Evolutionary conservation across 2,797 vertebrate genomes (phyloP), one percentile per base, ranked within the genome.

Genomic region (Epinephelus coioides): DNA sequence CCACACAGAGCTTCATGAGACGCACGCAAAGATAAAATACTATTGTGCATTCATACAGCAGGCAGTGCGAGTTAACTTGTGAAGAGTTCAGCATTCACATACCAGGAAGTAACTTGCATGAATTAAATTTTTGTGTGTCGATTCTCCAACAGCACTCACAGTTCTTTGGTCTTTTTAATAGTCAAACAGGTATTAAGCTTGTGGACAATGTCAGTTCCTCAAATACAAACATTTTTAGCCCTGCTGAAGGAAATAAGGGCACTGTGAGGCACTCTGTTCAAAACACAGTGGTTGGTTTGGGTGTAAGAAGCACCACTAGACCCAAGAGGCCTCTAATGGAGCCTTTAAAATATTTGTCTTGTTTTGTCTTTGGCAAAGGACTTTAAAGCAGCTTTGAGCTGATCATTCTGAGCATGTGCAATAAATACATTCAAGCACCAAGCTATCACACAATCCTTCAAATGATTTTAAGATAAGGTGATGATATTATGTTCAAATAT

Each of bases 31-130:
- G 14, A 70, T 59, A 62, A 47, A 75, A 77, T 15, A 60, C 57
- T 43, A 53, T 14, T 54, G 62, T 78, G 61, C 66, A 59, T 56
- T 65, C 15, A 66, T 27, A 59, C 23, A 53, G 25, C 43, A 46
- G 49, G 55, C 25, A 43, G 51, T 6, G 15, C 2, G n/a, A 63
- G 27, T 49, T 66, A 51, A 47, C 19, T 14, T 43, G 21, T 30
- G n/a, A 61, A 30, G 30, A 50, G 15, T 40, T 44, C 3, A 30
- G 43, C 40, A 50, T 54, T 70, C 46, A 30, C 21, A 57, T n/a
- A 43, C 21, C 51, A 71, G 59, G 23, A 77, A 74, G 73, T 68
- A 23, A 71, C 40, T 46, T 12, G 19, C 13, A 43, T 51, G 53
- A 53, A 66, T 62, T 30, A 13, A 79, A 62, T 67, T 19, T 7